Evolutionary conservation across 2,797 vertebrate genomes (phyloP).

Genomic region (Nannoperca obscura): DNA sequence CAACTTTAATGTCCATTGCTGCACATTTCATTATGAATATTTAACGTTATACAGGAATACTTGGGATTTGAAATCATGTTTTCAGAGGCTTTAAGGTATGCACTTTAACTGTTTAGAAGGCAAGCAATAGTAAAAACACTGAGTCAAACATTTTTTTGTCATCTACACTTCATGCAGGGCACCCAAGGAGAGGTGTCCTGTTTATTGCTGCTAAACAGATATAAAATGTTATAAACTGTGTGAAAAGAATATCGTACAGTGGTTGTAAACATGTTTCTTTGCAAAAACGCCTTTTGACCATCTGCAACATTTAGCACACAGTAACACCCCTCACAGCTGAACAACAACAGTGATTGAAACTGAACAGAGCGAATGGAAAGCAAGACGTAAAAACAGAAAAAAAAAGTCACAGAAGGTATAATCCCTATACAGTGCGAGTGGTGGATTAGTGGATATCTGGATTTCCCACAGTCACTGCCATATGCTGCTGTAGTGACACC

Average conservation of each 20-base stretch:
- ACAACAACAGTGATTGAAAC: slow-evolving; percentile 53
- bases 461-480: slow-evolving; percentile 53
- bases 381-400: slow-evolving; percentile 33
- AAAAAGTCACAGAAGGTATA: slow-evolving; percentile 61
- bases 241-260: slow-evolving; percentile 22
- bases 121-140: background rate
- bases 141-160: background rate
- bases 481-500: slow-evolving; percentile 67
- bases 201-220: slow-evolving; percentile 11
- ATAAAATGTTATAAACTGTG: slow-evolving; percentile 1
- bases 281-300: slow-evolving; percentile 59
- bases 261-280: slow-evolving; percentile 47
- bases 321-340: slow-evolving; percentile 49
- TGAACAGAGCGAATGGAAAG: slow-evolving; percentile 48
- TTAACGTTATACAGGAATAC: background rate
- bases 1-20: background rate
- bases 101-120: background rate
- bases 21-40: background rate
- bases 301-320: slow-evolving; percentile 49
- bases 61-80: background rate
- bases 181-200: slow-evolving; percentile 13
- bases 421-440: slow-evolving; percentile 58
- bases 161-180: slow-evolving; percentile 6
- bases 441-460: slow-evolving; percentile 75
- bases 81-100: background rate